Evolutionary conservation across 2,797 vertebrate genomes (phyloP).

Genomic region (Brotula barbata): DNA sequence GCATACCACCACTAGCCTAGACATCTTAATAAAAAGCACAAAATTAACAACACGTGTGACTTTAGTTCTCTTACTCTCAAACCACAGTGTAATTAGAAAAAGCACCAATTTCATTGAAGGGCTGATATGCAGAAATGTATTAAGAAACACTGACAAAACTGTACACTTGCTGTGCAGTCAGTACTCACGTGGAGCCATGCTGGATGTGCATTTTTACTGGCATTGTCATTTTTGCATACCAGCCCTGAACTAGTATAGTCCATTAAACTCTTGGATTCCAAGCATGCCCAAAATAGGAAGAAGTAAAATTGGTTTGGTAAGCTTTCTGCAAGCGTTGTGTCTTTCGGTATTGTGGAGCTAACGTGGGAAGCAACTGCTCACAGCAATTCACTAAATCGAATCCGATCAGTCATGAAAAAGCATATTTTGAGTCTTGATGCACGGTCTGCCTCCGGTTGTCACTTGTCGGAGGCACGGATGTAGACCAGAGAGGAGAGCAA

Average conservation of each 20-base stretch:
- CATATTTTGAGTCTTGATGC: background rate
- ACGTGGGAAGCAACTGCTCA: slow-evolving; percentile 26
- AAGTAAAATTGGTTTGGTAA: too few relatives aligned
- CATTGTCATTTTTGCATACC: slow-evolving; percentile 35
- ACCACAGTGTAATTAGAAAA: slow-evolving; percentile 33
- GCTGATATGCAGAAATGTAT: slow-evolving; percentile 40
- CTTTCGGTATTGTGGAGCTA: slow-evolving; percentile 22
- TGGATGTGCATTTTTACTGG: background rate
- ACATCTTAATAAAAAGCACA: slow-evolving; percentile 3
- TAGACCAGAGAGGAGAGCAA: slow-evolving; percentile 87
- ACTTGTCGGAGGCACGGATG: slow-evolving; percentile 83
- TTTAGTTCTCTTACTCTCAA: slow-evolving; percentile 9
- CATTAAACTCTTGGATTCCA: slow-evolving; percentile 86
- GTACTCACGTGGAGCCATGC: slow-evolving; percentile 1
- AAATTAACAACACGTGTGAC: background rate
- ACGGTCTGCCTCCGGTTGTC: slow-evolving; percentile 40
- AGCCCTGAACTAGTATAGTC: slow-evolving; percentile 83
- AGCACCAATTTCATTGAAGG: slow-evolving; percentile 58
- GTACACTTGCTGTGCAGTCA: slow-evolving; percentile 5
- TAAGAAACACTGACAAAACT: background rate
- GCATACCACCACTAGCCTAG: background rate
- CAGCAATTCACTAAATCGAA: background rate
- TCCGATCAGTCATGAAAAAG: background rate
- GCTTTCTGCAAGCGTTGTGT: slow-evolving; percentile 41
- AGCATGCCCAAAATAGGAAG: slow-evolving; percentile 54